A percentile compares a stretch with the other conserved stretches of the same genome.
Conservation (phyloP, 2,113 vertebrate genomes). For the Oncorhynchus kisutch region DNA sequence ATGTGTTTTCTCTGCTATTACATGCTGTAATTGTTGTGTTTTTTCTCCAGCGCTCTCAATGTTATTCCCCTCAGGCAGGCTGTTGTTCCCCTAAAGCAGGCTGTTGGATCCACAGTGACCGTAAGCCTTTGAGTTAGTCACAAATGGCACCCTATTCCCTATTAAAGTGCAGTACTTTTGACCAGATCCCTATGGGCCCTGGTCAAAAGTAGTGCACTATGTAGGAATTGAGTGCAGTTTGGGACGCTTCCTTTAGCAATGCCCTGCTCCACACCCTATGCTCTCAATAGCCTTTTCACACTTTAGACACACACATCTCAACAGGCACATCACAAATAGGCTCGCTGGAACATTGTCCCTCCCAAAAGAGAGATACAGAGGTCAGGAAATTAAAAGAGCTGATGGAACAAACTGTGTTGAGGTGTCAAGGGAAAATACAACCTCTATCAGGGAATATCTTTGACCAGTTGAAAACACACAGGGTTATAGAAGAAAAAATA, state of each 20-base stretch:
- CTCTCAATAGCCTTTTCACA: slow-evolving; percentile 27
- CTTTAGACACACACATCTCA: slow-evolving; percentile 29
- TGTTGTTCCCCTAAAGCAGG: slow-evolving; percentile 38
- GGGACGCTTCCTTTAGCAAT: neutral
- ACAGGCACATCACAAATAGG: neutral
- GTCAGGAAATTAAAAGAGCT: neutral
- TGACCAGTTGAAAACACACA: too few relatives aligned
- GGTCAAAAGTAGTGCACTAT: too few relatives aligned
- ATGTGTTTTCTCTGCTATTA: slow-evolving; percentile 58
- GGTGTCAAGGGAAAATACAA: slow-evolving; percentile 4
- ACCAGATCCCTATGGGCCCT: too few relatives aligned
- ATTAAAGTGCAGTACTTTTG: too few relatives aligned
- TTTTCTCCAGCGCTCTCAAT: slow-evolving; percentile 29
- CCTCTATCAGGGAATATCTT: neutral
- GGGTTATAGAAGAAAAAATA: too few relatives aligned
- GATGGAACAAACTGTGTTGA: slow-evolving; percentile 12
- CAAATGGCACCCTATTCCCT: neutral
- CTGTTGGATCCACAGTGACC: slow-evolving; percentile 9
- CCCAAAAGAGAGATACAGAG: neutral
- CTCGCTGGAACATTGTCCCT: neutral
- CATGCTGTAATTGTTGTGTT: slow-evolving; percentile 63
- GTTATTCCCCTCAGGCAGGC: slow-evolving; percentile 16
- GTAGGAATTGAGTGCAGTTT: neutral
- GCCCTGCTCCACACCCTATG: slow-evolving; percentile 10
- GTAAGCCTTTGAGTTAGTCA: slow-evolving; percentile 31